phyloP scores from a whole-genome alignment of 2,888 invertebrate genomes.

The Cerceris ruficornis region DNA sequence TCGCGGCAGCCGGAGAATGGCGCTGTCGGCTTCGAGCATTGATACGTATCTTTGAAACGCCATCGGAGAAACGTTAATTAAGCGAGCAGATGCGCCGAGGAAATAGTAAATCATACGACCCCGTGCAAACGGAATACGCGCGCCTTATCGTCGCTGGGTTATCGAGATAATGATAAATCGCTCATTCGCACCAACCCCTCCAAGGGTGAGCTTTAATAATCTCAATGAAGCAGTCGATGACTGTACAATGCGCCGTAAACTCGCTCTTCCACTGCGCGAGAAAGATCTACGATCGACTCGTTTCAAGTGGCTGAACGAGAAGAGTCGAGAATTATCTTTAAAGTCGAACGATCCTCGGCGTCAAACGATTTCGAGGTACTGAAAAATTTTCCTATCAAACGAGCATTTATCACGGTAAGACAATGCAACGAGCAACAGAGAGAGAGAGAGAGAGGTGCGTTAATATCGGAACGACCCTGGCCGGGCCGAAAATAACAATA shows the following conservation, averaged over 20 bases:
- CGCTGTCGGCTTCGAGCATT: constrained; percentile 14
- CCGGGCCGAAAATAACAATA: constrained; percentile 46
- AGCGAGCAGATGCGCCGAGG: constrained; percentile 68
- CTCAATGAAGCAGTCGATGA: constrained; percentile 75
- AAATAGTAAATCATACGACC: constrained; percentile 67
- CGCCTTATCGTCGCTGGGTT: constrained; percentile 74
- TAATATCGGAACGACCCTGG: constrained; percentile 6
- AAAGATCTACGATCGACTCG: not conserved
- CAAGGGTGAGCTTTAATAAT: constrained; percentile 67
- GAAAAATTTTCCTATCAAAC: not conserved
- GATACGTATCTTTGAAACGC: constrained; percentile 65
- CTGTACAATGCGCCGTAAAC: constrained; percentile 70
- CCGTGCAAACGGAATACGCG: constrained; percentile 61
- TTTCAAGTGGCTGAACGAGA: not conserved
- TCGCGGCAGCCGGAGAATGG: constrained; percentile 1
- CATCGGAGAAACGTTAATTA: constrained; percentile 68
- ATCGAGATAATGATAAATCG: constrained; percentile 79
- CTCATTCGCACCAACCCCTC: constrained; percentile 56
- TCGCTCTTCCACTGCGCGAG: constrained; percentile 55
- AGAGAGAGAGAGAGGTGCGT: not conserved
- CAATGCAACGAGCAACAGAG: too few relatives aligned
- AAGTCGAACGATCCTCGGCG: not conserved
- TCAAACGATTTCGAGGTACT: not conserved
- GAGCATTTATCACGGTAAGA: not conserved
- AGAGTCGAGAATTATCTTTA: not conserved